Percentiles rank a stretch among this genome's conserved stretches.
phyloP scores from a whole-genome alignment of 2,888 invertebrate species.

The Caenorhabditis panamensis region DNA sequence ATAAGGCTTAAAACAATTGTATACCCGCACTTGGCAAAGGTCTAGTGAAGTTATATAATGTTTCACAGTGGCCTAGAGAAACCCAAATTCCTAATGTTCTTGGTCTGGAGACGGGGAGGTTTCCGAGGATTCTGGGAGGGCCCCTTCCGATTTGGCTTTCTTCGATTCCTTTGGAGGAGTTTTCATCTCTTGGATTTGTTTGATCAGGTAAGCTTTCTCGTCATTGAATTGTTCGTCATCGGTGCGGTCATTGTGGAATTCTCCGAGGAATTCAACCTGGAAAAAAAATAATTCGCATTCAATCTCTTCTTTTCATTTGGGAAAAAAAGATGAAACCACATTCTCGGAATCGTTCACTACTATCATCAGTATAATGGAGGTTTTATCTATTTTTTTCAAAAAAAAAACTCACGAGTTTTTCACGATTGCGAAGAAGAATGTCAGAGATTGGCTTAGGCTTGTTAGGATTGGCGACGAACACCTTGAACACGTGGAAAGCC shows the following conservation, averaged over 20 bases:
- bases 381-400: too few species aligned
- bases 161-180: slow-evolving; percentile 37
- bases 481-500: slow-evolving; percentile 99
- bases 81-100: neutral
- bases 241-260: slow-evolving; percentile 98
- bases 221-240: slow-evolving; percentile 99
- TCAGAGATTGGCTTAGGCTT: slow-evolving; percentile 99
- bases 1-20: neutral
- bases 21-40: slow-evolving; percentile 6
- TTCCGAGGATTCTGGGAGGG: neutral
- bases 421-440: slow-evolving; percentile 93
- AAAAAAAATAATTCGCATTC: slow-evolving; percentile 11
- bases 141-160: slow-evolving; percentile 28
- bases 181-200: slow-evolving; percentile 99
- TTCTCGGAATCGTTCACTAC: too few species aligned
- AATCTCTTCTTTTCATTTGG: too few species aligned
- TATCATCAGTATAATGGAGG: too few species aligned
- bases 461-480: slow-evolving; percentile 99
- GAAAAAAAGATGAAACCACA: too few species aligned
- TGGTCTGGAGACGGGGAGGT: neutral
- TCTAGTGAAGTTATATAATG: neutral
- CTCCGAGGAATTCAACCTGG: slow-evolving; percentile 92
- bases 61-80: neutral
- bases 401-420: slow-evolving; percentile 63
- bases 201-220: slow-evolving; percentile 99